Base-by-base conservation (phyloP, 1,140 invertebrate genomes). In the Drosophila albomicans region DNA sequence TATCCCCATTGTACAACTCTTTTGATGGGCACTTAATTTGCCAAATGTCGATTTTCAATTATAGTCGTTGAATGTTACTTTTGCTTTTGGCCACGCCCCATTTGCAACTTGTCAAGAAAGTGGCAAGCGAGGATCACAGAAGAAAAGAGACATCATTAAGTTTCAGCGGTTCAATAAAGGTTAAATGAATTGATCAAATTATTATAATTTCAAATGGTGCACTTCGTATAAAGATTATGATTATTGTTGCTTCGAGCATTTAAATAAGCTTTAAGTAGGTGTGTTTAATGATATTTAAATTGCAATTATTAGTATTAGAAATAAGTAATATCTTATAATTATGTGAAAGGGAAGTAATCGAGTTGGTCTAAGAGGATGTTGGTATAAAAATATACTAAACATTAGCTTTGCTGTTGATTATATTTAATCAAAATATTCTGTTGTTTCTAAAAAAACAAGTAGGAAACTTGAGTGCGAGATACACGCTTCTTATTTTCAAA, bases 1-100 rank as follows among this genome's bases (percentile, higher is more conserved):
- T 68, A 65, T 68, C 30, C 58, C 30, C 58, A 69, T 66, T 69
- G 64, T 67, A 54, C 71, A 63, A 63, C 66, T 69, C 41, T 57
- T 69, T 75, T 75, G 63, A 63, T 64, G 58, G 72, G 41, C 72
- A 75, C 72, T 75, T 70, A 70, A 75, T 74, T 74, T 75, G 72
- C 57, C 58, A 75, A 73, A 70, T 63, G 72, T 75, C 45, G 51
- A n/a, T 48, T 70, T 75, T 75, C 72, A 75, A 75, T 75, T 75
- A 75, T 28, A 38, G 58, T 62, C n/a, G 30, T 61, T 73, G 20
- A 20, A 57, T 32, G 45, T 35, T 58, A 13, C 41, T 64, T 25
- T 25, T 38, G 10, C 16, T 38, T 16, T 16, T 43, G 43, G 43
- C 57, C 59, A 63, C 72, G 58, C 72, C 66, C 45, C 66, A 48